These are phyloP conservation scores for Strix occidentalis DNA, from an alignment of 2,797 vertebrate species.

Conservation along the genomic window DNA sequence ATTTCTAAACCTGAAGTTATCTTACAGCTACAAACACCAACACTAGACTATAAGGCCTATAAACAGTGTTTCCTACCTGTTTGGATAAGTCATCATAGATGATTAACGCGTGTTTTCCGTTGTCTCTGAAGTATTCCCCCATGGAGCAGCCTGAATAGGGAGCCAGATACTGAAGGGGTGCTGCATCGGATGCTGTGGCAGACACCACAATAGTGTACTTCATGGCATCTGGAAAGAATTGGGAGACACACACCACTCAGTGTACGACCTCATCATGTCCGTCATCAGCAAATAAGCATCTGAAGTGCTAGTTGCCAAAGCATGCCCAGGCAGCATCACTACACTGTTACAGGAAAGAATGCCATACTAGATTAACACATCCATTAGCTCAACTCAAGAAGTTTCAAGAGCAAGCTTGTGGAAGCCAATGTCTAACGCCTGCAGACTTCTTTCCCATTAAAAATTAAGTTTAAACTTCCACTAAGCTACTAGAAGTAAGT, in stretches of 20 bases:
- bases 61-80: constrained; percentile 81
- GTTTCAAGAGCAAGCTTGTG: fast-evolving
- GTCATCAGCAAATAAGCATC: fast-evolving
- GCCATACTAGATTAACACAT: fast-evolving
- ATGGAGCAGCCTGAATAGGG: constrained; percentile 98
- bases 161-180: constrained; percentile 96
- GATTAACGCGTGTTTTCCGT: constrained; percentile 94
- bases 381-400: neutral
- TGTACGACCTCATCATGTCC: fast-evolving
- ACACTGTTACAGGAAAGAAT: fast-evolving
- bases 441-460: neutral
- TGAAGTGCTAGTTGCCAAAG: fast-evolving
- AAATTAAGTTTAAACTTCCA: neutral
- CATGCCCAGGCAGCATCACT: neutral
- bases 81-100: constrained; percentile 99
- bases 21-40: neutral
- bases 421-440: neutral
- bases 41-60: fast-evolving
- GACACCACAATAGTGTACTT: constrained; percentile 99
- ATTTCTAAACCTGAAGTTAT: neutral
- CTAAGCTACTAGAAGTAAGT: neutral
- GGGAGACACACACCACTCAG: neutral
- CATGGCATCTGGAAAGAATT: constrained; percentile 85
- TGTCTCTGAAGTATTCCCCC: constrained; percentile 99
- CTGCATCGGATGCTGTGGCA: constrained; percentile 96